phyloP scores from a whole-genome alignment of 2,888 invertebrate species.

The Antheraea yamamai region DNA sequence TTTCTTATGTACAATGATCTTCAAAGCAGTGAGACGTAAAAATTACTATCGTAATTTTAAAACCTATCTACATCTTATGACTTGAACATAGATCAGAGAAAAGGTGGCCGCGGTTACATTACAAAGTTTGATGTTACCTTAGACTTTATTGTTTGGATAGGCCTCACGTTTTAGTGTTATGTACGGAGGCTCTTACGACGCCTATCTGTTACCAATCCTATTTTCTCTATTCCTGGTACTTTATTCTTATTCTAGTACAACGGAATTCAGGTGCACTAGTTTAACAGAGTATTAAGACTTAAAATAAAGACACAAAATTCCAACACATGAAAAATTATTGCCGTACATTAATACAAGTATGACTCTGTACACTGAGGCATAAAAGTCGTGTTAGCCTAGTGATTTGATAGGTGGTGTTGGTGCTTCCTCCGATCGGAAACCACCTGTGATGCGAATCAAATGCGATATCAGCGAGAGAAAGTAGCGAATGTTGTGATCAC shows the following conservation, averaged over 20 bases:
- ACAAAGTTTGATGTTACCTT: constrained; percentile 21
- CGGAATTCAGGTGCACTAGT: background rate
- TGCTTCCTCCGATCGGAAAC: no score
- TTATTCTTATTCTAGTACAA: background rate
- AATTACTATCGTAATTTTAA: background rate
- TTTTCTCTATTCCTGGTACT: background rate
- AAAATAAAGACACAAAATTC: background rate
- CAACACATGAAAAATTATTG: no score
- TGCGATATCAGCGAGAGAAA: no score
- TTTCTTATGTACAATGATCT: no score
- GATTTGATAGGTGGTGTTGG: no score
- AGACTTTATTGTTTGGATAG: constrained; percentile 19
- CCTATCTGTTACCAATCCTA: background rate
- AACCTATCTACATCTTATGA: background rate
- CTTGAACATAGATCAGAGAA: background rate
- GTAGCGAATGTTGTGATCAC: no score
- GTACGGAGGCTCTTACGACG: background rate
- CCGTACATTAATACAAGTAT: no score
- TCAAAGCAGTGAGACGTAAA: no score
- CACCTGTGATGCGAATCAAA: no score
- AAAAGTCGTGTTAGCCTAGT: no score
- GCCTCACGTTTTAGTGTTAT: constrained; percentile 14
- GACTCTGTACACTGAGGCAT: no score
- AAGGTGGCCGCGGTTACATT: constrained; percentile 10
- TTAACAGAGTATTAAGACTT: background rate